Base-by-base conservation (phyloP, 2,113 vertebrate species). In the Pagrus major region DNA sequence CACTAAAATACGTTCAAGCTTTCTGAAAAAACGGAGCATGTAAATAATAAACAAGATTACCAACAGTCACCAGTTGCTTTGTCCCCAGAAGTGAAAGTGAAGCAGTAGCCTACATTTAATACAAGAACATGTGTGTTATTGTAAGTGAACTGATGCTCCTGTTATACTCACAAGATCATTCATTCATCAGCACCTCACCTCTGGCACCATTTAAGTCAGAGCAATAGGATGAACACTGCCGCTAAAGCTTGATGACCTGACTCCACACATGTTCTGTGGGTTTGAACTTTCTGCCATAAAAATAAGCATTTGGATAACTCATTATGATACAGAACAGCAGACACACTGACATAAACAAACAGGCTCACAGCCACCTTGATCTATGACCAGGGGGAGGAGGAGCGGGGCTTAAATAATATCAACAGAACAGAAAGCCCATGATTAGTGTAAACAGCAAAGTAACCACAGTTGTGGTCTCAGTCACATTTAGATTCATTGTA, bases 381-480 rank as follows among this genome's bases (percentile, higher is more conserved):
- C 67, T 60, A 2, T 35, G 85, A 75, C 8, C 56, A 8, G 47
- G 23, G 25, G 2, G 56, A 76, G 69, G 59, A 35, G 47, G 41
- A 42, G 71, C 9, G 10, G 47, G 49, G 47, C 12, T 46, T 56
- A 16, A 71, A 67, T 78, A 20, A 52, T 44, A 78, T 80, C 77
- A 80, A 21, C 31, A 58, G 39, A 80, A 47, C 74, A 80, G 58
- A 84, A 76, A 81, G 47, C n/a, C 69, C 78, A 74, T 89, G 85
- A 82, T 91, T 81, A 59, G 72, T 79, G 72, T 76, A 72, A 87
- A 86, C 81, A 90, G 70, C 55, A 84, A 71, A 67, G 49, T n/a
- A 67, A 82, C 73, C 76, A 83, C 81, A 79, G 69, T 52, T 76
- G 70, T 73, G 78, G 63, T 56, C 55, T n/a, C 42, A 76, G 52